These are phyloP conservation scores for Electrona antarctica DNA, from an alignment of 2,113 vertebrate genomes.

Conservation along the genomic window DNA sequence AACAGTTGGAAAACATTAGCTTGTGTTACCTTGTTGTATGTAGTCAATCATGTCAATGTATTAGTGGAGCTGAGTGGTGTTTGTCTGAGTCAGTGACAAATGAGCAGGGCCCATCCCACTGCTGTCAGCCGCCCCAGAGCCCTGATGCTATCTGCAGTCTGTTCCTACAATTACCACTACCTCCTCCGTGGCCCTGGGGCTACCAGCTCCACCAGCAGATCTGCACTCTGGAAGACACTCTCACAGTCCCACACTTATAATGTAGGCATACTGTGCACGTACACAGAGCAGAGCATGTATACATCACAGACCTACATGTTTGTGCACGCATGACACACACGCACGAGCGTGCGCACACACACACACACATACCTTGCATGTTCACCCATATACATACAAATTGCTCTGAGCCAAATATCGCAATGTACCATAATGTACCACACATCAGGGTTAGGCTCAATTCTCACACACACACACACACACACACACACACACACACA, in stretches of 20 bases:
- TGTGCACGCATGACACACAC: too few relatives aligned
- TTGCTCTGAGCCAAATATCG: too few relatives aligned
- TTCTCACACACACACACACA: neutral
- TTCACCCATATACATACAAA: conserved; percentile 7
- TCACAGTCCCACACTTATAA: neutral
- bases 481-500: conserved; percentile 8
- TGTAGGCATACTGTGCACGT: too few relatives aligned
- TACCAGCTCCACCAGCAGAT: conserved; percentile 37
- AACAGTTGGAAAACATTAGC: conserved; percentile 69
- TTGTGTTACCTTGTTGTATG: conserved; percentile 68
- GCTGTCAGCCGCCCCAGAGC: conserved; percentile 74
- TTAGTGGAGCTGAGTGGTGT: conserved; percentile 59
- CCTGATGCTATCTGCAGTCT: conserved; percentile 70
- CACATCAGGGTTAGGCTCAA: too few relatives aligned
- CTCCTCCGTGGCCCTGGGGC: conserved; percentile 59
- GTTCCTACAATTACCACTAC: conserved; percentile 73
- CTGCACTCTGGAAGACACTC: conserved; percentile 35
- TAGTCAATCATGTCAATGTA: conserved; percentile 71
- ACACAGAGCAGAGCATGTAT: too few relatives aligned
- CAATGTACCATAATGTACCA: too few relatives aligned
- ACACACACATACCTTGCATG: conserved; percentile 10
- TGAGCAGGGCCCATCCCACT: conserved; percentile 65
- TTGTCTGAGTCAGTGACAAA: conserved; percentile 71
- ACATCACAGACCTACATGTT: too few relatives aligned
- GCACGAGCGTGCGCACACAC: too few relatives aligned